These are phyloP conservation scores for Hypanus sabinus DNA, from an alignment of 2,113 vertebrate genomes.

Conservation along the genomic window DNA sequence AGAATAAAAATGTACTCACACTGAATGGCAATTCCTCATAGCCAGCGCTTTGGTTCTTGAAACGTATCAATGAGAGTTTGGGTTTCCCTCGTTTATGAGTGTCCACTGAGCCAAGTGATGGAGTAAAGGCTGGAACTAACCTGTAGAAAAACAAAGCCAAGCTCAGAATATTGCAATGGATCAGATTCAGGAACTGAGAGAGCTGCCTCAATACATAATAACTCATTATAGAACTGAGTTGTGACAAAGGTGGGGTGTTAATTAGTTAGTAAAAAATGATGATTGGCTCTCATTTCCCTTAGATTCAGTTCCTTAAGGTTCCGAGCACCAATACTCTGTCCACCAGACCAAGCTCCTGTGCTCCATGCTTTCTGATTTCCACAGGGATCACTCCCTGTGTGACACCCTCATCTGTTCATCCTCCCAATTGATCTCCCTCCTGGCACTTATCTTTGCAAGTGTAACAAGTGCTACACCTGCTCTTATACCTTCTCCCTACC, in stretches of 20 bases:
- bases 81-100: conserved; percentile 84
- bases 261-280: background rate
- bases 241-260: background rate
- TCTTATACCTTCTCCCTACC: no score
- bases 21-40: conserved; percentile 87
- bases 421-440: no score
- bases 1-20: conserved; percentile 64
- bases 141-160: conserved; percentile 54
- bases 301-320: background rate
- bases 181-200: background rate
- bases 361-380: no score
- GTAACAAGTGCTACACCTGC: no score
- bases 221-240: background rate
- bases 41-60: conserved; percentile 87
- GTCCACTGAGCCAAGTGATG: conserved; percentile 75
- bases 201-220: no score
- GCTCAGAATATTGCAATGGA: no score
- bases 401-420: no score
- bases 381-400: no score
- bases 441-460: no score
- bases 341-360: no score
- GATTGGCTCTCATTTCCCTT: background rate
- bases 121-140: conserved; percentile 82
- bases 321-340: no score
- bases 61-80: conserved; percentile 88